A percentile compares a stretch with the other conserved stretches of the same genome.
phyloP scores from a whole-genome alignment of 2,797 vertebrate species.

The Sylvilagus floridanus region DNA sequence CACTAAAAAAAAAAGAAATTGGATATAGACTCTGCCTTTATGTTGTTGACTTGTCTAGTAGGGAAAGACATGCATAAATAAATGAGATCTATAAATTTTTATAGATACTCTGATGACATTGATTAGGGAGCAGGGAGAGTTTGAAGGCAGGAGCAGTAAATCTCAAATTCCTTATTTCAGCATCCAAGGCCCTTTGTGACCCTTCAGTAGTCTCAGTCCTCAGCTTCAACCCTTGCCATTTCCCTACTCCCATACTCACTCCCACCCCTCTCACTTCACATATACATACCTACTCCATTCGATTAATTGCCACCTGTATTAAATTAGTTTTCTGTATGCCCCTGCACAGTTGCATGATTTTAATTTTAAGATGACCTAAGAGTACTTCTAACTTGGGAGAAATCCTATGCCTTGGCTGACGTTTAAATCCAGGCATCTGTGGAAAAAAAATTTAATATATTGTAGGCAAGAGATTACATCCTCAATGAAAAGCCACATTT shows the following conservation, averaged over 20 bases:
- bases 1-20: background rate
- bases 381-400: background rate
- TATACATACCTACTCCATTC: background rate
- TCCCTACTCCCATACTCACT: background rate
- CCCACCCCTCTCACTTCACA: background rate
- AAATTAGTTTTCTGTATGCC: background rate
- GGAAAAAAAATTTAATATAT: background rate
- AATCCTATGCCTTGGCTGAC: background rate
- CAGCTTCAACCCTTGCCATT: background rate
- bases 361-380: conserved; percentile 11
- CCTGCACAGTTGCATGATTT: background rate
- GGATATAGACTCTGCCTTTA: background rate
- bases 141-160: background rate
- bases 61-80: background rate
- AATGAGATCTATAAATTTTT: background rate
- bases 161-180: background rate
- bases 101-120: background rate
- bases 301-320: background rate
- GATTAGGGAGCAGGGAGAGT: background rate
- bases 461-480: background rate
- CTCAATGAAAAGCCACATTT: background rate
- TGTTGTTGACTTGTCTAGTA: background rate
- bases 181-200: background rate
- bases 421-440: background rate
- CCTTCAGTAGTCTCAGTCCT: background rate